phyloP scores from a whole-genome alignment of 2,113 vertebrate genomes.

The Polypterus senegalus region DNA sequence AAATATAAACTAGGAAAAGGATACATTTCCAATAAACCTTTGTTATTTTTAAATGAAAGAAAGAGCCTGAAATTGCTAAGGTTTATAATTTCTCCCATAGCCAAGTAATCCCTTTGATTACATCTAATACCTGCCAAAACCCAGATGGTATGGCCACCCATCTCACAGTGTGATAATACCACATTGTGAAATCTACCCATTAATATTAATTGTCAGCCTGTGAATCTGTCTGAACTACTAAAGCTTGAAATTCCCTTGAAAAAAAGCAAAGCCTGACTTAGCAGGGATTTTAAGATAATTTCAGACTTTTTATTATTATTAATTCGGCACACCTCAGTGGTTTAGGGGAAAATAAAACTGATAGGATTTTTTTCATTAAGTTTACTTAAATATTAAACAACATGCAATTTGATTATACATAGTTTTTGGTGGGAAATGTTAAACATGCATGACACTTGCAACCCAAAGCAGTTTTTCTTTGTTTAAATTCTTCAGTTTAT shows the following conservation, averaged over 20 bases:
- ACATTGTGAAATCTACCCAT: conserved; percentile 83
- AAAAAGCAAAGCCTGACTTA: conserved; percentile 66
- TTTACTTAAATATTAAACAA: no score
- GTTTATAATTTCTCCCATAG: conserved; percentile 74
- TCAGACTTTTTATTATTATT: conserved; percentile 31
- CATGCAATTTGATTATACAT: no score
- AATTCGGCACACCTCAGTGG: conserved; percentile 11
- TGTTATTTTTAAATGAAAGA: conserved; percentile 54
- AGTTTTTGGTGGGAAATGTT: no score
- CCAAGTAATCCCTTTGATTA: conserved; percentile 95
- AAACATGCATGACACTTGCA: no score
- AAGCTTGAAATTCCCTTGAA: conserved; percentile 73
- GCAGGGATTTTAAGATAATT: conserved; percentile 78
- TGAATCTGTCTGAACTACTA: conserved; percentile 73
- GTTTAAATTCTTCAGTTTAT: no score
- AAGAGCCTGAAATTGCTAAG: conserved; percentile 52
- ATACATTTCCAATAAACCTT: conserved; percentile 30
- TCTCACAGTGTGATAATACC: conserved; percentile 88
- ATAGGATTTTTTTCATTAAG: no score
- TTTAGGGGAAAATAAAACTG: not conserved
- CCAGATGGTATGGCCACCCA: conserved; percentile 89
- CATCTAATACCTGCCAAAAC: conserved; percentile 93
- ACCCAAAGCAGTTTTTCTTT: no score
- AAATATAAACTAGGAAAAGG: not conserved
- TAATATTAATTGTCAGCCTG: conserved; percentile 87